Evolutionary conservation across 2,888 invertebrate species (phyloP).

Genomic region (Chrysopilus asiliformis): DNA sequence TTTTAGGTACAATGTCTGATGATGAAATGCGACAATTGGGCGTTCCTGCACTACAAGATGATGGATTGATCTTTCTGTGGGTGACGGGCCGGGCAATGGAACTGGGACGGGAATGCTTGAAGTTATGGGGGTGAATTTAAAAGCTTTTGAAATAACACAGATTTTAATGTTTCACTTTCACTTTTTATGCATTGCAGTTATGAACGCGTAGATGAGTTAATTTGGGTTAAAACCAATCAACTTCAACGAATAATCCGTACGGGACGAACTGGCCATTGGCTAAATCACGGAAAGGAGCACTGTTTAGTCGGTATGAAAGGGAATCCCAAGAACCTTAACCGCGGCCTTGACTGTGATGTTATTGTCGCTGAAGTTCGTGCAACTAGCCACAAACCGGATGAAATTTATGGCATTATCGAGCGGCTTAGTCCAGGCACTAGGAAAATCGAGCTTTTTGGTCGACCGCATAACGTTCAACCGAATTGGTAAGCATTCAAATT

Average conservation of each 20-base stretch:
- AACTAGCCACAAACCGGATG: slow-evolving; percentile 96
- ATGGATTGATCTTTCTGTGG: slow-evolving; percentile 94
- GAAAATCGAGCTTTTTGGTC: slow-evolving; percentile 92
- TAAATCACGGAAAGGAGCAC: slow-evolving; percentile 97
- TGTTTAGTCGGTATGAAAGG: slow-evolving; percentile 96
- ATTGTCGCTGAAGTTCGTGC: slow-evolving; percentile 97
- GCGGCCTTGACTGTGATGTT: slow-evolving; percentile 93
- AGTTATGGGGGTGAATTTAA: slow-evolving; percentile 72
- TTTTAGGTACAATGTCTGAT: slow-evolving; percentile 74
- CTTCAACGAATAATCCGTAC: slow-evolving; percentile 92
- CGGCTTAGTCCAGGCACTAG: slow-evolving; percentile 90
- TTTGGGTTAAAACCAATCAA: slow-evolving; percentile 99
- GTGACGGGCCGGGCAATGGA: slow-evolving; percentile 82
- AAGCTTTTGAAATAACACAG: neutral
- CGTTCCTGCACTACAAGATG: slow-evolving; percentile 87
- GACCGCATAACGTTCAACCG: slow-evolving; percentile 95
- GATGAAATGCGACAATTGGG: slow-evolving; percentile 95
- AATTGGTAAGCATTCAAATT: slow-evolving; percentile 61
- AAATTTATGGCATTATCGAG: slow-evolving; percentile 96
- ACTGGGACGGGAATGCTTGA: slow-evolving; percentile 85
- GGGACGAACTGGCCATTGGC: slow-evolving; percentile 94
- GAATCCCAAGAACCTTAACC: slow-evolving; percentile 75
- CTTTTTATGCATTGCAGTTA: slow-evolving; percentile 38
- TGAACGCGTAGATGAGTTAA: slow-evolving; percentile 89
- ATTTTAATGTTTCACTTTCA: neutral